Evolutionary conservation across 2,113 vertebrate species (phyloP).

Genomic region (Hippocampus mohnikei): DNA sequence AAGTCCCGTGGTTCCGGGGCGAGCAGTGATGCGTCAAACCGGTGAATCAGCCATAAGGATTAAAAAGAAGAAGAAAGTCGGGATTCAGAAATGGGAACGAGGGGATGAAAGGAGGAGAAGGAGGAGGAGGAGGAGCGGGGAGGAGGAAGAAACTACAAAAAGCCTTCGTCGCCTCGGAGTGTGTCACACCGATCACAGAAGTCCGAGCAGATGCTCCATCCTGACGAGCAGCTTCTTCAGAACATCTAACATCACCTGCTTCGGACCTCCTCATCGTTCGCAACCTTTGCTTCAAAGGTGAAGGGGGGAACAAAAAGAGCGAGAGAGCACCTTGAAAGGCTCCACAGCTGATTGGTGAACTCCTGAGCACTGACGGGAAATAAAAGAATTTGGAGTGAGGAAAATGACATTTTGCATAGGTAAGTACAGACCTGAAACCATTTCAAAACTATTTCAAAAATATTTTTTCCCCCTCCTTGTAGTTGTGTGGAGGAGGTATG

Average conservation of each 20-base stretch:
- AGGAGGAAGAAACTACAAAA: constrained; percentile 67
- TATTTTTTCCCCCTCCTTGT: not conserved
- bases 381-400: constrained; percentile 48
- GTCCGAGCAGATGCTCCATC: constrained; percentile 36
- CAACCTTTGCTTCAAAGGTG: constrained; percentile 1
- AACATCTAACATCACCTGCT: not conserved
- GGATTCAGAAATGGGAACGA: constrained; percentile 19
- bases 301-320: not conserved
- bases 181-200: constrained; percentile 69
- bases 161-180: constrained; percentile 64
- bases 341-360: constrained; percentile 29
- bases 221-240: constrained; percentile 11
- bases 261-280: not conserved
- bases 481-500: not conserved
- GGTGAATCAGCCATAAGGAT: constrained; percentile 64
- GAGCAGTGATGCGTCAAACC: constrained; percentile 65
- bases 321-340: constrained; percentile 13
- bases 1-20: constrained; percentile 63
- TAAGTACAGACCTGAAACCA: constrained; percentile 31
- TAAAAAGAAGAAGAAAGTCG: constrained; percentile 13
- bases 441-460: not conserved
- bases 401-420: constrained; percentile 44
- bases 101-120: constrained; percentile 32
- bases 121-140: constrained; percentile 25
- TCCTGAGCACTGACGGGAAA: constrained; percentile 31